Evolutionary conservation across 2,888 invertebrate species (phyloP).

Genomic region (Mesorhabditis belari): DNA sequence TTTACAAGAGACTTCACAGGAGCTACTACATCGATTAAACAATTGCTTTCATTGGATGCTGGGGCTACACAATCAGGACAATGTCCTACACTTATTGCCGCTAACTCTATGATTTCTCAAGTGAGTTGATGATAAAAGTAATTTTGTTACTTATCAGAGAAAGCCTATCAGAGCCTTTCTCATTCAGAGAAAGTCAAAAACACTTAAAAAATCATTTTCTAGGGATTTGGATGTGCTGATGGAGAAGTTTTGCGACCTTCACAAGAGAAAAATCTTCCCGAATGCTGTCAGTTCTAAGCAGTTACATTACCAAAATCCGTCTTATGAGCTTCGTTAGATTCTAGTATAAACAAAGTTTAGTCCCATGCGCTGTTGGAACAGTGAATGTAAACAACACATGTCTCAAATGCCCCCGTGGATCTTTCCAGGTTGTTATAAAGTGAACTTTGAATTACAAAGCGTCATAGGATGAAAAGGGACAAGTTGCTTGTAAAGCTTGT

Average conservation of each 20-base stretch:
- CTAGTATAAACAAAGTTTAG: conserved; percentile 58
- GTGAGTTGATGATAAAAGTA: neutral
- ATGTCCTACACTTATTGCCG: conserved; percentile 22
- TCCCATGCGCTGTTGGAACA: conserved; percentile 93
- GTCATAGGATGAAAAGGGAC: conserved; percentile 56
- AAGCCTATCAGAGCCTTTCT: neutral
- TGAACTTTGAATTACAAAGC: conserved; percentile 63
- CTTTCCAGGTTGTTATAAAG: conserved; percentile 63
- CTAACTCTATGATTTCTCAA: conserved; percentile 2
- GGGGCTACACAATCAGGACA: conserved; percentile 34
- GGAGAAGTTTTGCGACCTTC: conserved; percentile 91
- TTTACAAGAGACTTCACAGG: conserved; percentile 11
- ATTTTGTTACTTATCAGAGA: neutral
- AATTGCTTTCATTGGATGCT: conserved; percentile 36
- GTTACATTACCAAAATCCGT: too few relatives aligned
- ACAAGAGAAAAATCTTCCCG: conserved; percentile 72
- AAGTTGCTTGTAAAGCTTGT: conserved; percentile 83
- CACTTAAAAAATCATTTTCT: conserved; percentile 70
- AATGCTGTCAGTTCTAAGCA: conserved; percentile 75
- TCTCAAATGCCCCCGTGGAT: conserved; percentile 77
- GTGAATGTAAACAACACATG: conserved; percentile 84
- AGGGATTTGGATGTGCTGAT: conserved; percentile 85
- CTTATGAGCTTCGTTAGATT: neutral
- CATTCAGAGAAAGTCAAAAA: neutral
- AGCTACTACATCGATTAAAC: conserved; percentile 43